Evolutionary conservation across 2,888 invertebrate species (phyloP).

Genomic region (Xanthostigma xanthostigma): DNA sequence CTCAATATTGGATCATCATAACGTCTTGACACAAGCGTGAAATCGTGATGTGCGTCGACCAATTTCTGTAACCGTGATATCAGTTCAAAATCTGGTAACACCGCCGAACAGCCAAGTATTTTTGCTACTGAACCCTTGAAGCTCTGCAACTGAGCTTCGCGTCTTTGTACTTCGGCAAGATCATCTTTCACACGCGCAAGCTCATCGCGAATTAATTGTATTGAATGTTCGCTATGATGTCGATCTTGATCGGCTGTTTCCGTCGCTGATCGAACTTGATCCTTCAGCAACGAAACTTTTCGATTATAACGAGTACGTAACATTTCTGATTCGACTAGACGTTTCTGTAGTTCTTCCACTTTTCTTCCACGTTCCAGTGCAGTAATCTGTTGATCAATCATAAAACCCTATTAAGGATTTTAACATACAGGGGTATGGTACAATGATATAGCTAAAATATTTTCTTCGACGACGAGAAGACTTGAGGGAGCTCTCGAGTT

Average conservation of each 20-base stretch:
- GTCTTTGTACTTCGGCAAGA: slow-evolving; percentile 55
- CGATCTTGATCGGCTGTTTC: slow-evolving; percentile 57
- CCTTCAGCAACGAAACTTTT: slow-evolving; percentile 55
- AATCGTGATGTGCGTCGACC: slow-evolving; percentile 76
- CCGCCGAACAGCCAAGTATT: slow-evolving; percentile 34
- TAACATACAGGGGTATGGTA: background rate
- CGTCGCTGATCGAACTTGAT: slow-evolving; percentile 49
- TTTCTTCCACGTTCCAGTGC: slow-evolving; percentile 70
- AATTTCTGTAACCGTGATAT: slow-evolving; percentile 60
- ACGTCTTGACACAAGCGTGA: slow-evolving; percentile 65
- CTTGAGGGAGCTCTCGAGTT: background rate
- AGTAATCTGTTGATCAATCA: slow-evolving; percentile 44
- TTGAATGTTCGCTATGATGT: slow-evolving; percentile 51
- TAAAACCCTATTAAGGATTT: background rate
- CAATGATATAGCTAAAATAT: background rate
- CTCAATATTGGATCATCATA: slow-evolving; percentile 43
- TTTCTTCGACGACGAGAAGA: background rate
- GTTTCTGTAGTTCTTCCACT: slow-evolving; percentile 69
- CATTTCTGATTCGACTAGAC: slow-evolving; percentile 66
- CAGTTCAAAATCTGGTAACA: slow-evolving; percentile 43
- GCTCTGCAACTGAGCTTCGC: slow-evolving; percentile 63
- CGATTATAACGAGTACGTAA: slow-evolving; percentile 58
- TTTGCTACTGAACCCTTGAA: slow-evolving; percentile 47
- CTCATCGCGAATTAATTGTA: slow-evolving; percentile 59
- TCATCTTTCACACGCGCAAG: slow-evolving; percentile 57